A percentile compares a stretch with the other conserved stretches of the same genome.
These are phyloP conservation scores for Palythoa caribaeorum DNA, from an alignment of 92 coral and sea anemone species.

Conservation along the genomic window DNA sequence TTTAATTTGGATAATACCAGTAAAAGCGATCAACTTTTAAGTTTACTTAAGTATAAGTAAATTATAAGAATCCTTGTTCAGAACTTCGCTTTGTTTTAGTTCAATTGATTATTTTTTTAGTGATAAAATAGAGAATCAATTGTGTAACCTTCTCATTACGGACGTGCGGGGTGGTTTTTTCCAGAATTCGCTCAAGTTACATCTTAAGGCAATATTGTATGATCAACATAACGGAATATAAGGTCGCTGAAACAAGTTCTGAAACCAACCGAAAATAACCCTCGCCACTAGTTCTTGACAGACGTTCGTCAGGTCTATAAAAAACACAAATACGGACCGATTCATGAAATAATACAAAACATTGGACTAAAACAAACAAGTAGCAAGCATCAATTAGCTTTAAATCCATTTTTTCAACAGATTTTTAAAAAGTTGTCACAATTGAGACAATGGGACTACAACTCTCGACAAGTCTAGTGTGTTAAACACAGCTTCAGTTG, in stretches of 20 bases:
- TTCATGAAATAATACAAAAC: background rate
- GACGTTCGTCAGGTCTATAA: background rate
- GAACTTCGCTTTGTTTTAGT: background rate
- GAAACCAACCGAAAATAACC: background rate
- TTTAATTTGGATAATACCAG: background rate
- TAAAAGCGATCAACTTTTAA: background rate
- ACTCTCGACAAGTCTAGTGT: background rate
- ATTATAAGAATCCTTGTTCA: background rate
- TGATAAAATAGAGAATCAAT: background rate
- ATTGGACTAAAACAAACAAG: background rate
- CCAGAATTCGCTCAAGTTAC: slow-evolving; percentile 11
- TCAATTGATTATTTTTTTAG: background rate
- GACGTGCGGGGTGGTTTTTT: slow-evolving; percentile 1
- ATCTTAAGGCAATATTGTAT: background rate
- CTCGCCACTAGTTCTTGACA: background rate
- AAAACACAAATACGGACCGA: background rate
- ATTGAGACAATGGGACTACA: background rate
- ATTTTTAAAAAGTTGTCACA: no score
- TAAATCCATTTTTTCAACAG: background rate
- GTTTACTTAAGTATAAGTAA: background rate
- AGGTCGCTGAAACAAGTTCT: slow-evolving; percentile 5
- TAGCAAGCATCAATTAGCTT: background rate
- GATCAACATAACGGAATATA: slow-evolving; percentile 9
- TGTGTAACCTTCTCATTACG: background rate
- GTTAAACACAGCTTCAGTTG: background rate